Conservation (phyloP, 2,113 vertebrate species). For the Lepus europaeus region DNA sequence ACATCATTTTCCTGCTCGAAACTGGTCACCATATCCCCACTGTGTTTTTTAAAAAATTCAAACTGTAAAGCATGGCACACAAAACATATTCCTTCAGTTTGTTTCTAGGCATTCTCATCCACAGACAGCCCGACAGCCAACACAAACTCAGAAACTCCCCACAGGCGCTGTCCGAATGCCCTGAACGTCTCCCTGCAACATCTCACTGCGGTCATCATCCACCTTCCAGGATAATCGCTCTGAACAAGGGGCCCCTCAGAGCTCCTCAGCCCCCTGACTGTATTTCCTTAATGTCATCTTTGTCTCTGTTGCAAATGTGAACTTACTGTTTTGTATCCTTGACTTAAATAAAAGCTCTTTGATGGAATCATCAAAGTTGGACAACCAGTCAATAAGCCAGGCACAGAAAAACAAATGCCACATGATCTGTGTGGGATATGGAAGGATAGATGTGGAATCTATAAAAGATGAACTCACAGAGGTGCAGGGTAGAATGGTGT, state of each 20-base stretch:
- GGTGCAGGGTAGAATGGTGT: background rate
- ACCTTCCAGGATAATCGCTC: background rate
- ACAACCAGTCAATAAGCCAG: background rate
- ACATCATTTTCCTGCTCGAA: background rate
- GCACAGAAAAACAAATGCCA: background rate
- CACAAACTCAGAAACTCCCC: background rate
- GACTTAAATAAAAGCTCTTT: background rate
- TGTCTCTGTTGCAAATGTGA: background rate
- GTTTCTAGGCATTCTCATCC: background rate
- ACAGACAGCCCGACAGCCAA: background rate
- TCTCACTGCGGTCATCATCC: background rate
- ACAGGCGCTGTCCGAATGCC: background rate
- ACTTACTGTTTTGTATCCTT: background rate
- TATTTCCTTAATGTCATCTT: background rate
- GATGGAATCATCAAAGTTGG: background rate
- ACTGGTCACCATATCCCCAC: background rate
- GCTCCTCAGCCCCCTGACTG: background rate
- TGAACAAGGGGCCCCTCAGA: background rate
- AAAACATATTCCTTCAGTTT: background rate
- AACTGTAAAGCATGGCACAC: background rate
- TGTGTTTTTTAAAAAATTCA: background rate
- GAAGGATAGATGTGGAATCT: background rate
- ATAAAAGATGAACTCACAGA: background rate
- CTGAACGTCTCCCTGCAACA: no score
- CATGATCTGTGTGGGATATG: no score